phyloP scores from a whole-genome alignment of 2,113 vertebrate genomes.

The Ia io region DNA sequence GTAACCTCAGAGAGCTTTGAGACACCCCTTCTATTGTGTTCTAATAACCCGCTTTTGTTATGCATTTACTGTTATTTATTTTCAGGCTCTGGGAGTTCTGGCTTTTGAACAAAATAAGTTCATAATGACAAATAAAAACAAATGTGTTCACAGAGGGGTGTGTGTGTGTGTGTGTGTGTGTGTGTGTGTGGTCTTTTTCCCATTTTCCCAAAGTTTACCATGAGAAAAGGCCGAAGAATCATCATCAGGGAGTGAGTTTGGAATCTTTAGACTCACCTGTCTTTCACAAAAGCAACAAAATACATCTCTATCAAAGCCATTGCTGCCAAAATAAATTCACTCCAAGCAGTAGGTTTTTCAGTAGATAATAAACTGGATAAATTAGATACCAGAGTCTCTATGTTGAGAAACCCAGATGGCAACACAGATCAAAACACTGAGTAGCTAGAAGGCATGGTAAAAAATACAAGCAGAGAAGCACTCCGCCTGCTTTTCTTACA shows the following conservation, averaged over 20 bases:
- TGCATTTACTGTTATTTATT: neutral
- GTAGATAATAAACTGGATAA: constrained; percentile 60
- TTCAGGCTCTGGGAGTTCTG: constrained; percentile 6
- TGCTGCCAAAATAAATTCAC: constrained; percentile 58
- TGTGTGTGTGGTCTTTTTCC: neutral
- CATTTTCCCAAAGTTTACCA: neutral
- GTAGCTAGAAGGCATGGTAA: constrained; percentile 47
- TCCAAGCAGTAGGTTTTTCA: constrained; percentile 55
- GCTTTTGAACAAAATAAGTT: neutral
- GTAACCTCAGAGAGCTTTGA: neutral
- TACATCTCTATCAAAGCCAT: constrained; percentile 53
- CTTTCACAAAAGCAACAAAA: constrained; percentile 24
- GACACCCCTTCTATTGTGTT: neutral
- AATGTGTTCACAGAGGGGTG: neutral
- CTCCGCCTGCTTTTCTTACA: neutral
- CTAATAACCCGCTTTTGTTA: constrained; percentile 14
- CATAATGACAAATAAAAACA: constrained; percentile 47
- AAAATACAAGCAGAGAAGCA: neutral
- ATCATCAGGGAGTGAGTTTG: neutral
- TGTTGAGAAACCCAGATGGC: constrained; percentile 47
- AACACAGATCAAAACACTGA: constrained; percentile 52
- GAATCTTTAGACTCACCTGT: constrained; percentile 24
- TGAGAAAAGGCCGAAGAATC: neutral
- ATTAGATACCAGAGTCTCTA: constrained; percentile 48
- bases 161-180: neutral